A percentile compares a stretch with the other conserved stretches of the same genome.
These are phyloP conservation scores for Dicycla oo DNA, from an alignment of 2,888 invertebrate species.

Conservation along the genomic window DNA sequence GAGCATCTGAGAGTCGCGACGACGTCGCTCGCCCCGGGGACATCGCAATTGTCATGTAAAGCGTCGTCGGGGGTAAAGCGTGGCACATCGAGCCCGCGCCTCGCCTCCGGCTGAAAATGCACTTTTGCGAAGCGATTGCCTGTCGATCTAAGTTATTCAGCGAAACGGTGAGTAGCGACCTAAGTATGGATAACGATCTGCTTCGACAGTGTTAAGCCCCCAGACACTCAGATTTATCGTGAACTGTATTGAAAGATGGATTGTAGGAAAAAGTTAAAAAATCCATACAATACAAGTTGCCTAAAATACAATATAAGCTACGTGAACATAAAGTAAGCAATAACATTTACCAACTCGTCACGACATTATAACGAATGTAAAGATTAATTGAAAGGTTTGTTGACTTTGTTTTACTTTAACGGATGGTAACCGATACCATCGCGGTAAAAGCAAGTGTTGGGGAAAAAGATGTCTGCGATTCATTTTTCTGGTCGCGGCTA, in stretches of 20 bases:
- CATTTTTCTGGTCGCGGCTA: constrained; percentile 68
- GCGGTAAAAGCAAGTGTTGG: constrained; percentile 70
- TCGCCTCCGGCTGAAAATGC: constrained; percentile 88
- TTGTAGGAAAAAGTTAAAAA: constrained; percentile 3
- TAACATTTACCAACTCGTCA: constrained; percentile 15
- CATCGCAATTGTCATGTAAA: constrained; percentile 88
- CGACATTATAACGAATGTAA: neutral
- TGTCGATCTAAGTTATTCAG: constrained; percentile 86
- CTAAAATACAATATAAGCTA: neutral
- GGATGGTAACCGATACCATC: constrained; percentile 71
- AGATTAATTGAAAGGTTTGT: constrained; percentile 20
- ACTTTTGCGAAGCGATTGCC: constrained; percentile 88
- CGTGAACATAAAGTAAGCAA: neutral
- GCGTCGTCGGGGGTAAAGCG: constrained; percentile 79
- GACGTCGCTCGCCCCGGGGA: constrained; percentile 79
- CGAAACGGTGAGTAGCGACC: constrained; percentile 75
- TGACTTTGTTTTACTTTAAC: constrained; percentile 51
- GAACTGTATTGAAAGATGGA: constrained; percentile 19
- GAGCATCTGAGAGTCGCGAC: constrained; percentile 76
- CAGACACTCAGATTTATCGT: constrained; percentile 58
- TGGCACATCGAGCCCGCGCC: constrained; percentile 75
- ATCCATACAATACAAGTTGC: neutral
- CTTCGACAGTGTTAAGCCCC: constrained; percentile 65
- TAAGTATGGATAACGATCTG: constrained; percentile 84
- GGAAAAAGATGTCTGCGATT: constrained; percentile 67